Conservation (phyloP, 2,888 invertebrate genomes). For the Catocala nupta region DNA sequence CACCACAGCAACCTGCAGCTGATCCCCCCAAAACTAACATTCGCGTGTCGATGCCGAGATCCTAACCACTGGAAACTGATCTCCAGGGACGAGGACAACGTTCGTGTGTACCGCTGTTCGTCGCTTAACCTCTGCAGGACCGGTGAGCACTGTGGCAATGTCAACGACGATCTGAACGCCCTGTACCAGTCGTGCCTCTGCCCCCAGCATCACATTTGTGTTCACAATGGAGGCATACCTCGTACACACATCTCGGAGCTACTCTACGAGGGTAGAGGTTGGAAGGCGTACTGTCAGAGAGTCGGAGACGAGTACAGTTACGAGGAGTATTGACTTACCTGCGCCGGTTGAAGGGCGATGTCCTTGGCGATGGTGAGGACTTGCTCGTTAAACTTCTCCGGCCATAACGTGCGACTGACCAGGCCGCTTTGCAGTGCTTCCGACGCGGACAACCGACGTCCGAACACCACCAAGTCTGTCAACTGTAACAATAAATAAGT, state of each 20-base stretch:
- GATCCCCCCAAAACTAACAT: slow-evolving; percentile 75
- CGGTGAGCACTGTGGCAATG: slow-evolving; percentile 88
- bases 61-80: slow-evolving; percentile 84
- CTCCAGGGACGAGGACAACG: slow-evolving; percentile 55
- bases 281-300: slow-evolving; percentile 86
- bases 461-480: slow-evolving; percentile 81
- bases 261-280: slow-evolving; percentile 86
- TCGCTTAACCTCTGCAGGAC: slow-evolving; percentile 83
- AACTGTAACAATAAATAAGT: slow-evolving; percentile 59
- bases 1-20: slow-evolving; percentile 76
- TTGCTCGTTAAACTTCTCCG: slow-evolving; percentile 92
- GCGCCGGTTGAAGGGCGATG: slow-evolving; percentile 91
- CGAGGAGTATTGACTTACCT: slow-evolving; percentile 88
- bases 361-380: slow-evolving; percentile 89
- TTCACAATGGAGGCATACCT: slow-evolving; percentile 81
- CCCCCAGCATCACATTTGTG: slow-evolving; percentile 87
- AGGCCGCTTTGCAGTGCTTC: slow-evolving; percentile 93
- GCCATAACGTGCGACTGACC: slow-evolving; percentile 93
- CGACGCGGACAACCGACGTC: slow-evolving; percentile 93
- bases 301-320: slow-evolving; percentile 66
- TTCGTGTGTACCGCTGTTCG: slow-evolving; percentile 76
- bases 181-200: slow-evolving; percentile 89
- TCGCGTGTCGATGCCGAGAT: slow-evolving; percentile 82
- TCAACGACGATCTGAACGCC: slow-evolving; percentile 86
- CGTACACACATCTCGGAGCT: slow-evolving; percentile 83